Base-by-base conservation (phyloP, 1,140 invertebrate species). In the Drosophila sucinea region DNA sequence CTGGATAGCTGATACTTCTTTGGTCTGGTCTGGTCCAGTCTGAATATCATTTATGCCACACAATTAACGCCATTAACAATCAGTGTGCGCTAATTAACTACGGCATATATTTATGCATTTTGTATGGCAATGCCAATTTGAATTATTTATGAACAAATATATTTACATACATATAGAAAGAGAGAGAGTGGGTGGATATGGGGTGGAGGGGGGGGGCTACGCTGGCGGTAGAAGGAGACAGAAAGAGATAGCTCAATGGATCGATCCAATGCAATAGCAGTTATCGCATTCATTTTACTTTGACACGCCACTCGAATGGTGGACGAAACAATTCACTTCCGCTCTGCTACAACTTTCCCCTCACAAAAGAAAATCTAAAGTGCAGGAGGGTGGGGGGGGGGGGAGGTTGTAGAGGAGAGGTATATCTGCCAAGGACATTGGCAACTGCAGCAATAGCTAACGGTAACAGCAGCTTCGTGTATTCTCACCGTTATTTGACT, bases 41-140 rank as follows among this genome's bases (percentile, higher is more conserved):
- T 27, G 63, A 75, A 67, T 70, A 79, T 80, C 78, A 80, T 80
- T 76, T 71, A 78, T 74, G 73, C 40, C 67, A 60, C 63, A 67
- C 73, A 85, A 84, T 84, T 84, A 87, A 87, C 77, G 79, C 77
- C 70, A 83, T 89, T 87, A 72, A 87, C 82, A 89, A 72, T 80
- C 79, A 58, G 51, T 67, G 79, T 62, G 68, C 68, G 77, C 67
- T 87, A 87, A 87, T 87, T 87, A 87, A 87, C 76, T 83, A 47
- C 51, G 58, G 44, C 78, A 63, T 67, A 68, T 47, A 73, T 61
- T 67, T 63, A 77, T 77, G 54, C 33, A 77, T 61, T 71, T 77
- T 78, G 61, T 68, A 78, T 77, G 73, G 17, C 17, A 77, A 38
- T 71, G 61, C 62, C 55, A 71, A 47, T 11, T 23, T 32, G 38